Percentiles rank a stretch among this genome's conserved stretches.
These are phyloP conservation scores for Perizoma affinitatum DNA, from an alignment of 2,888 invertebrate genomes.

Conservation along the genomic window DNA sequence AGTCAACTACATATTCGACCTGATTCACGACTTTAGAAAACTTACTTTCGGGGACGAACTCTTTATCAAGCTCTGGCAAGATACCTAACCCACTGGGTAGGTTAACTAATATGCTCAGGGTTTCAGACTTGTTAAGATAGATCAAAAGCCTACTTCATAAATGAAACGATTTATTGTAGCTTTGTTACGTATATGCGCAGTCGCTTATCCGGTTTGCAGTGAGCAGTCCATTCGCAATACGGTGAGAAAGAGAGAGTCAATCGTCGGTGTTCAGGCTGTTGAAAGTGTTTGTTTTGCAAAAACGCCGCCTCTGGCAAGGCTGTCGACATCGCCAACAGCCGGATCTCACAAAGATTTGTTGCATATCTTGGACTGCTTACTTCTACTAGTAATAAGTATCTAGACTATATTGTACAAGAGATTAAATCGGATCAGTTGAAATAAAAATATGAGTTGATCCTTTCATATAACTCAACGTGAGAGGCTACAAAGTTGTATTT, in stretches of 20 bases:
- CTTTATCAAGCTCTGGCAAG: too few species aligned
- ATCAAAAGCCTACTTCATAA: constrained; percentile 27
- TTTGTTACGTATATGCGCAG: constrained; percentile 31
- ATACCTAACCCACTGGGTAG: too few species aligned
- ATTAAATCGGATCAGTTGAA: background rate
- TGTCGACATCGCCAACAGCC: constrained; percentile 55
- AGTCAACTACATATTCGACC: too few species aligned
- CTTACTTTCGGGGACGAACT: too few species aligned
- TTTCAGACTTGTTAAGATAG: constrained; percentile 8
- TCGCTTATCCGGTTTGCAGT: constrained; percentile 36
- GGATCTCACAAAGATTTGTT: constrained; percentile 49
- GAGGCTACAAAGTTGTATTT: too few species aligned
- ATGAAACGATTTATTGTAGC: constrained; percentile 31
- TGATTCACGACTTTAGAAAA: too few species aligned
- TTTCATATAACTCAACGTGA: too few species aligned
- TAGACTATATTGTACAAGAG: constrained; percentile 1
- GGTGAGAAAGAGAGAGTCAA: constrained; percentile 63
- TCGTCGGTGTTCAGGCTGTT: constrained; percentile 52
- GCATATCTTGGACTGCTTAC: constrained; percentile 12
- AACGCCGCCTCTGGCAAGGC: constrained; percentile 73
- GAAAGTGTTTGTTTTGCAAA: constrained; percentile 73
- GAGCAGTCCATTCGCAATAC: constrained; percentile 51
- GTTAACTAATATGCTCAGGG: constrained; percentile 1
- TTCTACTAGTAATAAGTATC: background rate
- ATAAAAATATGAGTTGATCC: too few species aligned